These are phyloP conservation scores for Colaptes auratus DNA, from an alignment of 2,113 vertebrate species.

Conservation along the genomic window DNA sequence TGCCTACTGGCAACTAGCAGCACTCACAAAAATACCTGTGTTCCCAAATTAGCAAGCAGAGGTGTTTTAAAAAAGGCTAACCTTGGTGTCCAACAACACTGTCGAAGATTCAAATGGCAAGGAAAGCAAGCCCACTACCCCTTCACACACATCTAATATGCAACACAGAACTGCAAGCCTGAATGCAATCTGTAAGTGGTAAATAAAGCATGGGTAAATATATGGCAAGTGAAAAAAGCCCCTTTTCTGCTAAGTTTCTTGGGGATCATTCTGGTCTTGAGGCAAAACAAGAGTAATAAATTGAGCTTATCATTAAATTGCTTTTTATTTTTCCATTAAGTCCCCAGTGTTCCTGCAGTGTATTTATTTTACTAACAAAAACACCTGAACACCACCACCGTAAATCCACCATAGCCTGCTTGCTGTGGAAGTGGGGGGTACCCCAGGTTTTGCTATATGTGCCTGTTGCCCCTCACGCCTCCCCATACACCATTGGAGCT, in stretches of 20 bases:
- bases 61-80: background rate
- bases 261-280: background rate
- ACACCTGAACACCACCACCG: background rate
- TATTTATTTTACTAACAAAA: background rate
- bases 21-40: rapidly evolving
- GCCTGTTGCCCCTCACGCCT: background rate
- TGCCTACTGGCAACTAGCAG: background rate
- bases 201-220: background rate
- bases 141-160: rapidly evolving
- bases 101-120: background rate
- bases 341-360: background rate
- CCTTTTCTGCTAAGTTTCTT: background rate
- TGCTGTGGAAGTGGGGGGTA: background rate
- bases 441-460: rapidly evolving
- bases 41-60: background rate
- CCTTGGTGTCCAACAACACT: background rate
- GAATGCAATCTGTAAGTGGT: rapidly evolving
- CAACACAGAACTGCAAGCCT: background rate
- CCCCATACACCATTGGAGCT: background rate
- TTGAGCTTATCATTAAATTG: background rate
- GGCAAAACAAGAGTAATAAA: background rate
- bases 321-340: background rate
- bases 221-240: rapidly evolving
- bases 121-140: background rate
- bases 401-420: rapidly evolving